Evolutionary conservation across 2,113 vertebrate species (phyloP).

Genomic region (Phasianus colchicus): DNA sequence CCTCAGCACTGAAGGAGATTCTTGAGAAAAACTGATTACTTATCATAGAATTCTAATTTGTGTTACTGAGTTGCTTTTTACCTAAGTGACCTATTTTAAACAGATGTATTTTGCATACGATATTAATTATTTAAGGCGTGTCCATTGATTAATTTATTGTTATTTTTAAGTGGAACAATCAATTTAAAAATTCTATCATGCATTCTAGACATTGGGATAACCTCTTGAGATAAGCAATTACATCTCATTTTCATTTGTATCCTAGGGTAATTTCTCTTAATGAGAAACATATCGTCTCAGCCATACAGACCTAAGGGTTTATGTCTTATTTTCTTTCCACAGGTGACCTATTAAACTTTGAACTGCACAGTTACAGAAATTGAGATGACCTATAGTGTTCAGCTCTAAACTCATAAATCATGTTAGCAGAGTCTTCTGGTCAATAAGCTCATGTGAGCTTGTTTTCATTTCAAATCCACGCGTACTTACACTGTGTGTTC

Average conservation of each 20-base stretch:
- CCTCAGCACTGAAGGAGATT: neutral
- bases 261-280: constrained; percentile 24
- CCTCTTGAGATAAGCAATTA: neutral
- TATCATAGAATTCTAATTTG: neutral
- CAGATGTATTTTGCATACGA: neutral
- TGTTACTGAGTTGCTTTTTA: neutral
- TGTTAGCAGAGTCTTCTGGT: neutral
- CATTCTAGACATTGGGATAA: neutral
- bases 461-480: neutral
- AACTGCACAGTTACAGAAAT: neutral
- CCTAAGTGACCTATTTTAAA: neutral
- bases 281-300: neutral
- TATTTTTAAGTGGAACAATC: neutral
- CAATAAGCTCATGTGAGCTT: constrained; percentile 13
- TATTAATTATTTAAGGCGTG: neutral
- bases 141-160: neutral
- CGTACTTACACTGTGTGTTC: neutral
- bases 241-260: constrained; percentile 4
- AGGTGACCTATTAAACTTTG: neutral
- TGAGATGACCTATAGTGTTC: constrained; percentile 29
- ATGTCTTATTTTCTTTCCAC: neutral
- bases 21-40: neutral
- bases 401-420: constrained; percentile 11
- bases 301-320: neutral
- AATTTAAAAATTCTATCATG: neutral